A percentile compares a stretch with the other conserved stretches of the same genome.
phyloP scores from a whole-genome alignment of 2,888 invertebrate genomes.

The Pterostichus niger region DNA sequence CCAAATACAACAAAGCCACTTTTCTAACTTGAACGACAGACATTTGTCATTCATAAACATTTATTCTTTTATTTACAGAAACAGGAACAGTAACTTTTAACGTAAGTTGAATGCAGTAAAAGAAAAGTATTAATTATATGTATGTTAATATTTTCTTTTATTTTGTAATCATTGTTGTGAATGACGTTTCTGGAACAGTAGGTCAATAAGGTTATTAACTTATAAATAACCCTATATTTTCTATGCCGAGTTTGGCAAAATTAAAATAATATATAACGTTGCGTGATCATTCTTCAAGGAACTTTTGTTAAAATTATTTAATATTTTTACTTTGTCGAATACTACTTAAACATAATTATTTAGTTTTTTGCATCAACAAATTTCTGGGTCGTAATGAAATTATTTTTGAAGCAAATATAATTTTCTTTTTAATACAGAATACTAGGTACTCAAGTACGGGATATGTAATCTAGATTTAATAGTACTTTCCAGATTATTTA shows the following conservation, averaged over 20 bases:
- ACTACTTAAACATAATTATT: conserved; percentile 13
- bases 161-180: background rate
- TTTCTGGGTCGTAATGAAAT: background rate
- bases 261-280: conserved; percentile 41
- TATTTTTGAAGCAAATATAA: conserved; percentile 20
- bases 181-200: background rate
- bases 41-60: too few relatives aligned
- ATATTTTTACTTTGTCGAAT: conserved; percentile 7
- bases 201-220: conserved; percentile 38
- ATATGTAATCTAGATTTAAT: conserved; percentile 16
- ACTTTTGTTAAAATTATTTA: background rate
- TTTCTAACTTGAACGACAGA: too few relatives aligned
- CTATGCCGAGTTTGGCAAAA: background rate
- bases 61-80: too few relatives aligned
- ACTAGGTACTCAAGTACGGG: background rate
- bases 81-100: too few relatives aligned
- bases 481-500: conserved; percentile 17
- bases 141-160: conserved; percentile 13
- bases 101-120: too few relatives aligned
- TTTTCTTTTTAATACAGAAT: conserved; percentile 1
- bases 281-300: conserved; percentile 10
- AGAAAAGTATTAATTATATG: too few relatives aligned
- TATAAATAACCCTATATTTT: background rate
- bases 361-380: background rate
- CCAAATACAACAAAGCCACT: too few relatives aligned